Base-by-base conservation (phyloP, 2,797 vertebrate species). In the Lepidocolaptes lacrymiger region DNA sequence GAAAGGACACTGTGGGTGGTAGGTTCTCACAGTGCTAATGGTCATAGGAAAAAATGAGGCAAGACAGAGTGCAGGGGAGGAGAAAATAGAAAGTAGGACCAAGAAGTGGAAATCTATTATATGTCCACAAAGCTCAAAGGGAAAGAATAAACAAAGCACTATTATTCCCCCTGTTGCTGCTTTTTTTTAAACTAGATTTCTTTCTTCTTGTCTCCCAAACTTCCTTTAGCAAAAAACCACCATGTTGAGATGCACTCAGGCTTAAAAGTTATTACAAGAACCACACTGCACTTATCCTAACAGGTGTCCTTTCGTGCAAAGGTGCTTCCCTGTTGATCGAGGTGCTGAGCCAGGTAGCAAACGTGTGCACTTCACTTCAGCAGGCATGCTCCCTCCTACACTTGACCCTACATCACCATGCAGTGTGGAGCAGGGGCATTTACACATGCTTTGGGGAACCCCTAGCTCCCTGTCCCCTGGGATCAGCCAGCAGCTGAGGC, bases 1-100 rank as follows among this genome's bases (percentile, higher is more conserved):
- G 95, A 95, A 97, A 84, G 85, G 85, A 72, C 87, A 63, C 85
- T 16, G 93, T 91, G 93, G 94, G 95, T 94, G 95, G 95, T 41
- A 95, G 69, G 48, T 64, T 94, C 85, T 71, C 79, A 76, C 71
- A 74, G 78, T 41, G 48, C 69, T 89, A 77, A 80, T 41, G 82
- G 74, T 43, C 81, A 84, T 48, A 67, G 51, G 27, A 84, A 88
- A 94, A 84, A 78, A 79, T 12, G 48, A 90, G 82, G 85, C 54
- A 75, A 82, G 80, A 58, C 75, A 92, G 72, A 74, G 71, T 27
- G 66, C 48, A 78, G 62, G 27, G 78, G 27, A 84, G 78, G 69
- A 93, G 74, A 74, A 90, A 86, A 92, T 66, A 92, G 54, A 92
- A 96, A 88, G 87, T 49, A 95, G 90, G 80, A 91, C 49, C 62